Conservation (phyloP, 2,797 vertebrate species). For the Hoplostethus mediterraneus region DNA sequence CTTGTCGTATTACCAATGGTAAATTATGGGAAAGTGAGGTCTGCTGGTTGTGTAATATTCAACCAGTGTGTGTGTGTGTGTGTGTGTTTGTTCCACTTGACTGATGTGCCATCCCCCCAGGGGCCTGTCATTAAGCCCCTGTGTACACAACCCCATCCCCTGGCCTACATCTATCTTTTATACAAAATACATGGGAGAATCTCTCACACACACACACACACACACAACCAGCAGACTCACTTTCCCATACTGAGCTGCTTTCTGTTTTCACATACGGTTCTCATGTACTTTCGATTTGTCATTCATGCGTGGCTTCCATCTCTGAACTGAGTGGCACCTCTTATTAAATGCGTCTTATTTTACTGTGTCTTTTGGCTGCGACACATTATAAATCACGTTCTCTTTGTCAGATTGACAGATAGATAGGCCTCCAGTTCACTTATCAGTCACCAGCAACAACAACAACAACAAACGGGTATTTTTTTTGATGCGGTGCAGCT, state of each 20-base stretch:
- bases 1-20: slow-evolving; percentile 38
- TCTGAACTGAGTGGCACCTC: slow-evolving; percentile 33
- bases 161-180: slow-evolving; percentile 64
- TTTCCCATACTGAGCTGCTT: slow-evolving; percentile 43
- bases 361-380: slow-evolving; percentile 54
- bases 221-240: slow-evolving; percentile 5
- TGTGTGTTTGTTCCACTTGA: slow-evolving; percentile 58
- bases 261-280: slow-evolving; percentile 9
- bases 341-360: slow-evolving; percentile 29
- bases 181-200: slow-evolving; percentile 44
- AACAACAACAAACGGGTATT: slow-evolving; percentile 35
- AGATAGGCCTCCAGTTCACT: slow-evolving; percentile 23
- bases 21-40: slow-evolving; percentile 63
- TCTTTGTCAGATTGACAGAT: slow-evolving; percentile 11
- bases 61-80: slow-evolving; percentile 15
- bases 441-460: neutral
- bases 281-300: slow-evolving; percentile 21
- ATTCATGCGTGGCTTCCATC: slow-evolving; percentile 21
- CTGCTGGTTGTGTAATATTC: slow-evolving; percentile 52
- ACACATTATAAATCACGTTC: slow-evolving; percentile 38
- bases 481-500: slow-evolving; percentile 18
- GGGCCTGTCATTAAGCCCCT: slow-evolving; percentile 72
- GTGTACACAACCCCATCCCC: slow-evolving; percentile 73
- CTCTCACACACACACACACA: slow-evolving; percentile 23
- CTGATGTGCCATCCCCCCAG: slow-evolving; percentile 62